These are phyloP conservation scores for Sebastolobus altivelis DNA, from an alignment of 2,797 vertebrate species.

Conservation along the genomic window DNA sequence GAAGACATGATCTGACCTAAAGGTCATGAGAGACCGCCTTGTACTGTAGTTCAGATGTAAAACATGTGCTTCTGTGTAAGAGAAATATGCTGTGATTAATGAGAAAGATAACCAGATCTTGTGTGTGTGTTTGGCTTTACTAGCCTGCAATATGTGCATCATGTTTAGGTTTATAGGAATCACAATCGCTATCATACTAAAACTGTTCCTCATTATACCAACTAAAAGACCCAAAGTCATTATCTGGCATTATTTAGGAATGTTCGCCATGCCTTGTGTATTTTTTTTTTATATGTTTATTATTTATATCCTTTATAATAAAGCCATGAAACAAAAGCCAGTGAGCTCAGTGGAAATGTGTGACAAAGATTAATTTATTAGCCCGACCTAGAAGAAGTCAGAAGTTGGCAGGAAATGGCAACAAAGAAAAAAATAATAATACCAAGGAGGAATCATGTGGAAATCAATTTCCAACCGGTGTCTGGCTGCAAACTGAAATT, in stretches of 20 bases:
- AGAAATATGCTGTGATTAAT: constrained; percentile 10
- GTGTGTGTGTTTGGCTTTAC: neutral
- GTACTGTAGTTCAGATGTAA: constrained; percentile 3
- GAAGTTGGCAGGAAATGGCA: constrained; percentile 26
- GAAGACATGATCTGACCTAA: constrained; percentile 12
- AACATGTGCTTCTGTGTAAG: neutral
- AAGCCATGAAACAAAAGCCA: constrained; percentile 21
- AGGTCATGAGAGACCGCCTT: neutral
- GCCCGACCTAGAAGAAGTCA: constrained; percentile 24
- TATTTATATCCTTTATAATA: neutral
- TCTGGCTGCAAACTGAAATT: constrained; percentile 18
- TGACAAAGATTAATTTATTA: constrained; percentile 46
- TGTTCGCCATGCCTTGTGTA: neutral
- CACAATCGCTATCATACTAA: neutral
- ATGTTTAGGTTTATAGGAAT: neutral
- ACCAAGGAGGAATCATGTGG: constrained; percentile 33
- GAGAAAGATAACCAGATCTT: neutral
- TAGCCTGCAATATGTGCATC: neutral
- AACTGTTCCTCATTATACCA: neutral
- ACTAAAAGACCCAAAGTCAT: neutral
- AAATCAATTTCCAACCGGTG: constrained; percentile 39
- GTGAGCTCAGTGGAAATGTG: constrained; percentile 15
- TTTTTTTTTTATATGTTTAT: neutral
- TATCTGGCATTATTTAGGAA: neutral
- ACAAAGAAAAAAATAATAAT: constrained; percentile 9